phyloP scores from a whole-genome alignment of 2,888 invertebrate genomes.

The Acanthosepion lycidas region DNA sequence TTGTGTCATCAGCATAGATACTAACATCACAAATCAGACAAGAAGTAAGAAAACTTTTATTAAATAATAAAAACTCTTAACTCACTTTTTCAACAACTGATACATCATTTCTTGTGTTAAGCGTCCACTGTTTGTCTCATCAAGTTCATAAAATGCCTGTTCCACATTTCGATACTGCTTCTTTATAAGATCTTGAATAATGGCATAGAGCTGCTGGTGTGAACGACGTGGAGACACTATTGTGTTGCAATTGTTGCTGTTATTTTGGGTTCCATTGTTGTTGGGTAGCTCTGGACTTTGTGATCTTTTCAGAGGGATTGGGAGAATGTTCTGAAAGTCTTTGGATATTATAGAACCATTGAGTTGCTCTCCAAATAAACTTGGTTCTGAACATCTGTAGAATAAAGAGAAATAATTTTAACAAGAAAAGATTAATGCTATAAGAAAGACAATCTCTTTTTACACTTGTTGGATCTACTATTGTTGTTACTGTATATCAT shows the following conservation, averaged over 20 bases:
- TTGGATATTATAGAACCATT: constrained; percentile 48
- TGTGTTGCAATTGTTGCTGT: background rate
- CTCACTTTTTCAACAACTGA: constrained; percentile 69
- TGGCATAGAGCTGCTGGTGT: constrained; percentile 47
- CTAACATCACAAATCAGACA: too few species aligned
- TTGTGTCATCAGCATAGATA: too few species aligned
- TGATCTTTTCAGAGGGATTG: constrained; percentile 40
- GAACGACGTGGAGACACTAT: background rate
- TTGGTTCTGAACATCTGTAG: background rate
- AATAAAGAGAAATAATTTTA: background rate
- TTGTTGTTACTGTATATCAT: too few species aligned
- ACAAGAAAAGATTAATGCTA: background rate
- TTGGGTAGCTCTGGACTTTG: constrained; percentile 48
- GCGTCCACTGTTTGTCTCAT: constrained; percentile 71
- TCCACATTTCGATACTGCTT: constrained; percentile 69
- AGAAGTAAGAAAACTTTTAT: too few species aligned
- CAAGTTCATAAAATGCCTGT: constrained; percentile 68
- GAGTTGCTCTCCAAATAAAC: background rate
- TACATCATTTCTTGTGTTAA: constrained; percentile 73
- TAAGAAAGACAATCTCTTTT: background rate
- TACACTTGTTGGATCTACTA: too few species aligned
- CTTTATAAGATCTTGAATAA: constrained; percentile 68
- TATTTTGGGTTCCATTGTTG: background rate
- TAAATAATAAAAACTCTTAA: background rate
- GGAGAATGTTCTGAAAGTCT: constrained; percentile 7